Evolutionary conservation across 2,113 vertebrate species (phyloP).

Genomic region (Desmodus rotundus): DNA sequence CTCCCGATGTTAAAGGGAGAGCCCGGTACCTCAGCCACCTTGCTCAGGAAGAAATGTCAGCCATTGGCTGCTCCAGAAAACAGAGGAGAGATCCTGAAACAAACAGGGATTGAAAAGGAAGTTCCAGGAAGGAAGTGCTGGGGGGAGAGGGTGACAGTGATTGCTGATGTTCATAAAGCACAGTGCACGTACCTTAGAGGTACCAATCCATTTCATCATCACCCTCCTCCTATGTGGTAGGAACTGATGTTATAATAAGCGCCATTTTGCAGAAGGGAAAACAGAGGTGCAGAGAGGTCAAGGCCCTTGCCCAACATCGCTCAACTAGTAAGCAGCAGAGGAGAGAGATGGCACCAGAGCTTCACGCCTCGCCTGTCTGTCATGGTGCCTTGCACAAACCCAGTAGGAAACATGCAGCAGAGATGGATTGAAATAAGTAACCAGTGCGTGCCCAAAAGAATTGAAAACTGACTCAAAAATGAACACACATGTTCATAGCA

Average conservation of each 20-base stretch:
- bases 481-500: not conserved
- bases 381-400: not conserved
- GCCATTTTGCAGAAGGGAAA: not conserved
- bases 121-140: not conserved
- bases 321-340: not conserved
- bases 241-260: not conserved
- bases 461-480: not conserved
- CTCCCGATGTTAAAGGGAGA: not conserved
- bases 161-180: not conserved
- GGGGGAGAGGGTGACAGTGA: not conserved
- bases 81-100: not conserved
- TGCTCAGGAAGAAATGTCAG: not conserved
- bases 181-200: not conserved
- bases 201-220: not conserved
- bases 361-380: not conserved
- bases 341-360: not conserved
- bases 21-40: not conserved
- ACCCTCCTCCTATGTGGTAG: not conserved
- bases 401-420: not conserved
- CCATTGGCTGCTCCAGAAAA: not conserved
- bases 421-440: not conserved
- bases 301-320: not conserved
- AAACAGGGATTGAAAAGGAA: not conserved
- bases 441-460: not conserved
- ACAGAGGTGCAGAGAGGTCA: not conserved